Conservation (phyloP, 1,140 invertebrate genomes). For the Samia ricini region DNA sequence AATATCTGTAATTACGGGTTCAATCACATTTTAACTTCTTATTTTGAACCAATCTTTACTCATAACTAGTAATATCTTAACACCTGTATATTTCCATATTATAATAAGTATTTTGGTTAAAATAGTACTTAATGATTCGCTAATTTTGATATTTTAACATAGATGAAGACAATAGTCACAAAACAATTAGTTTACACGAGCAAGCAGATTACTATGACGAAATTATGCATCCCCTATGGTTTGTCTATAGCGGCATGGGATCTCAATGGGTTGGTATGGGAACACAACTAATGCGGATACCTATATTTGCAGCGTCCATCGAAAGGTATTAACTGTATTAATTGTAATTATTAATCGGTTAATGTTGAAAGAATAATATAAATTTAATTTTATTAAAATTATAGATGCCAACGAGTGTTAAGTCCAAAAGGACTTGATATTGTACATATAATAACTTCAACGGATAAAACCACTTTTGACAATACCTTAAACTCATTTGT, state of each 20-base stretch:
- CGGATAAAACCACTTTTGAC: slow-evolving; percentile 84
- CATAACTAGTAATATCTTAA: no score
- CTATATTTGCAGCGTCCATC: slow-evolving; percentile 84
- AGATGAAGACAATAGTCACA: slow-evolving; percentile 78
- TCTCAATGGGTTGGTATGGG: slow-evolving; percentile 92
- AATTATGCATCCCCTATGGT: slow-evolving; percentile 73
- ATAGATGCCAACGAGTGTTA: slow-evolving; percentile 81
- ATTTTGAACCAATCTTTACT: no score
- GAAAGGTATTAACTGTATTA: slow-evolving; percentile 57
- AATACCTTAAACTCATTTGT: no score
- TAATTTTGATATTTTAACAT: slow-evolving; percentile 11
- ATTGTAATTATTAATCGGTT: not conserved
- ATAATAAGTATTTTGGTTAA: no score
- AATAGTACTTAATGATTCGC: no score
- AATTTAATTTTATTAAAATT: slow-evolving; percentile 24
- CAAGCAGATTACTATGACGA: slow-evolving; percentile 77
- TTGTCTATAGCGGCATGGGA: no score
- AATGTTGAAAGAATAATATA: not conserved
- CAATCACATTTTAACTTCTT: no score
- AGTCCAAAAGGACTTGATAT: slow-evolving; percentile 86
- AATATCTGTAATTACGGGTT: no score
- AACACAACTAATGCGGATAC: slow-evolving; percentile 82
- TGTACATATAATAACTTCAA: slow-evolving; percentile 85
- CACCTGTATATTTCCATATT: no score
- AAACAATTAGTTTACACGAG: slow-evolving; percentile 49